These are phyloP conservation scores for Taurulus bubalis DNA, from an alignment of 2,113 vertebrate species.

Conservation along the genomic window DNA sequence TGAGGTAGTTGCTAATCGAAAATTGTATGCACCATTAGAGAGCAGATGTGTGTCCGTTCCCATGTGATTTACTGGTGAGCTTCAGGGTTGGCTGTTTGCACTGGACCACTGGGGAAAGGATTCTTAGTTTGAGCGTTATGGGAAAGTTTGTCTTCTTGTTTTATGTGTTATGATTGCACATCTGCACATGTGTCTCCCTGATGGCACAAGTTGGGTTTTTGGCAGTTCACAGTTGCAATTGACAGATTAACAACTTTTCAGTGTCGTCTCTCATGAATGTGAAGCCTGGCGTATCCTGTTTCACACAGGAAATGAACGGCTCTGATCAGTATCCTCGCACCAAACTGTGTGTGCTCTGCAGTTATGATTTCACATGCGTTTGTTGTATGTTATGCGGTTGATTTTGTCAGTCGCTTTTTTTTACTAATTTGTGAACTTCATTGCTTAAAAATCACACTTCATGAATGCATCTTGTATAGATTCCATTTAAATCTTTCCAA, in stretches of 20 bases:
- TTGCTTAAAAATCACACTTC: background rate
- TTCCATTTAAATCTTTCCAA: background rate
- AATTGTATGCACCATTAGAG: constrained; percentile 6
- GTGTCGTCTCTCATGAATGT: constrained; percentile 16
- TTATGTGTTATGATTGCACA: background rate
- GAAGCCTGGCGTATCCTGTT: constrained; percentile 48
- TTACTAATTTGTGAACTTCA: background rate
- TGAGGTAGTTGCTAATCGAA: constrained; percentile 3
- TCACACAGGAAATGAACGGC: constrained; percentile 65
- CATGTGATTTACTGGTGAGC: constrained; percentile 19
- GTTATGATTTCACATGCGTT: background rate
- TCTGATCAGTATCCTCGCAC: constrained; percentile 29
- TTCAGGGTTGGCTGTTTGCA: background rate
- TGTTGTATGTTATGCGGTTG: background rate
- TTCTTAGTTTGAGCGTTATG: background rate
- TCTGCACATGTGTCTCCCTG: constrained; percentile 1
- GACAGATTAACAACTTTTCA: constrained; percentile 12
- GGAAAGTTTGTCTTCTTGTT: background rate
- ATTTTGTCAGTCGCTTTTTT: background rate
- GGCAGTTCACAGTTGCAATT: background rate
- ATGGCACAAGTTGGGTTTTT: constrained; percentile 12
- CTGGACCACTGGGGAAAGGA: background rate
- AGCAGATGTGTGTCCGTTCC: constrained; percentile 22
- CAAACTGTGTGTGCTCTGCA: background rate
- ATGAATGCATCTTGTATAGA: background rate